Conservation (phyloP, 2,888 invertebrate genomes). For the Minunthozetes semirufus region DNA sequence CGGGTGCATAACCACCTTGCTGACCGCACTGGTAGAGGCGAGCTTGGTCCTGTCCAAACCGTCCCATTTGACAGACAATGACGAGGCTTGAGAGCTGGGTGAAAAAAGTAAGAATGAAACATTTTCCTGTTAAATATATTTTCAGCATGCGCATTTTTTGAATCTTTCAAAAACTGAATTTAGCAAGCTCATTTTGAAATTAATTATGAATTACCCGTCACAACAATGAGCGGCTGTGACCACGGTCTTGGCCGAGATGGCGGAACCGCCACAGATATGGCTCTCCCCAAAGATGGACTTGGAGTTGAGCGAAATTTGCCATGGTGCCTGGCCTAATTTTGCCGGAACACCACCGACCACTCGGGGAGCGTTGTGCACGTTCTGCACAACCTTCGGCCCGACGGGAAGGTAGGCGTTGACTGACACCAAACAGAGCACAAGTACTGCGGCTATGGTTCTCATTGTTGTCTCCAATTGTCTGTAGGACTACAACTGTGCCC, state of each 20-base stretch:
- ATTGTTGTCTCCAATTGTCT: no score
- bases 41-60: not conserved
- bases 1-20: not conserved
- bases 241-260: not conserved
- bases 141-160: not conserved
- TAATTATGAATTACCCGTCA: constrained; percentile 9
- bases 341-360: not conserved
- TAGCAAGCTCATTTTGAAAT: not conserved
- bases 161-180: no score
- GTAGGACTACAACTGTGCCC: no score
- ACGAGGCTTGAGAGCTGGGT: not conserved
- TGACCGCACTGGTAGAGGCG: not conserved
- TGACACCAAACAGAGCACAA: not conserved
- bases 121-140: not conserved
- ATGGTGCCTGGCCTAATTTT: not conserved
- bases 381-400: not conserved
- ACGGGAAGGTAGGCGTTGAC: not conserved
- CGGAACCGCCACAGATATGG: constrained; percentile 26
- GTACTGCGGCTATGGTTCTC: no score
- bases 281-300: not conserved
- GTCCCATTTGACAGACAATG: not conserved
- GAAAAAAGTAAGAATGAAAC: no score
- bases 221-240: constrained; percentile 34
- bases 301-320: not conserved
- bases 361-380: not conserved